These are phyloP conservation scores for Dromius quadrimaculatus DNA, from an alignment of 2,888 invertebrate species.

Conservation along the genomic window DNA sequence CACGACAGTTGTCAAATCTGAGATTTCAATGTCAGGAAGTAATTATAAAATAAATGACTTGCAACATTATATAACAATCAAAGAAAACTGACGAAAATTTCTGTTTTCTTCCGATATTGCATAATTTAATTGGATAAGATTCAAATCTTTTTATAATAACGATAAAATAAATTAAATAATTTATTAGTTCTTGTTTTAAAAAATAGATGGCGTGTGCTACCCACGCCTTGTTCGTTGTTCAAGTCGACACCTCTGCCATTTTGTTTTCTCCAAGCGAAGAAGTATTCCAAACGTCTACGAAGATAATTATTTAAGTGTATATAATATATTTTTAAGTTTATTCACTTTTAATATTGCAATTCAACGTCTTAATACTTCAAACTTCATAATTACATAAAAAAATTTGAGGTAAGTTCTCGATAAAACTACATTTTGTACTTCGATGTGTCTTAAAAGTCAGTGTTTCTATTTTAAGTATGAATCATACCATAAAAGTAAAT, in stretches of 20 bases:
- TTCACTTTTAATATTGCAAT: constrained; percentile 40
- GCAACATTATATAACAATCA: constrained; percentile 7
- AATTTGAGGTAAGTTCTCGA: constrained; percentile 49
- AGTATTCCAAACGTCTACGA: constrained; percentile 26
- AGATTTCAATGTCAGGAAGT: constrained; percentile 32
- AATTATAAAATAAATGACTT: constrained; percentile 23
- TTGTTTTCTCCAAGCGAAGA: constrained; percentile 45
- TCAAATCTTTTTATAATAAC: neutral
- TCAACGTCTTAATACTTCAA: constrained; percentile 37
- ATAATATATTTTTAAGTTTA: constrained; percentile 50
- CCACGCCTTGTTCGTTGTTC: constrained; percentile 9
- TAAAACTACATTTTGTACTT: constrained; percentile 37
- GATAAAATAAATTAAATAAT: too few species aligned
- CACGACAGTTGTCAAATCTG: constrained; percentile 25
- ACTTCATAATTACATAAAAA: constrained; percentile 47
- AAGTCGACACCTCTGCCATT: constrained; percentile 37
- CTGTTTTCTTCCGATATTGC: constrained; percentile 1
- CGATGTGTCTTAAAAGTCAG: neutral
- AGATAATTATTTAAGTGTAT: constrained; percentile 45
- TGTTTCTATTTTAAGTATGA: neutral
- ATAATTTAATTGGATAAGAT: too few species aligned
- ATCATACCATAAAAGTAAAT: constrained; percentile 19
- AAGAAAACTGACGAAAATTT: too few species aligned
- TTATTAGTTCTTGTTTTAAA: too few species aligned
- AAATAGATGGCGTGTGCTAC: too few species aligned